Base-by-base conservation (phyloP, 2,797 vertebrate genomes). In the Sebastes iracundus region DNA sequence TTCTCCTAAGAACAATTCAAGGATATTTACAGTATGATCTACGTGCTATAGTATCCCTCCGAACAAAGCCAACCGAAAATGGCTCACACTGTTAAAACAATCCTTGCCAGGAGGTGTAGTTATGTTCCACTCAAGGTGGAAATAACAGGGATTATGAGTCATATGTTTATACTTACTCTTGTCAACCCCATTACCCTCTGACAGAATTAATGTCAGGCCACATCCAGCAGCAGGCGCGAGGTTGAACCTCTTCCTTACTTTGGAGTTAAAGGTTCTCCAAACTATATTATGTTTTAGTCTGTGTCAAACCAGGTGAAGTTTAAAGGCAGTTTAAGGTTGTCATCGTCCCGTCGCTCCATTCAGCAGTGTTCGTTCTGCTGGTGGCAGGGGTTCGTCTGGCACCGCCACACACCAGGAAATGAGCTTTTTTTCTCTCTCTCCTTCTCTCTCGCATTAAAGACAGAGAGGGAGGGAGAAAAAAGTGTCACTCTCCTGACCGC, bases 141-240 rank as follows among this genome's bases (percentile, higher is more conserved):
- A 94, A 93, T 93, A 94, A 91, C 90, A 89, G 67, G 72, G 86
- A 81, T 86, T 85, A 68, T 94, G 92, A 93, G 63, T 94, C 93
- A 93, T 84, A 35, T 92, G 90, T 95, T 94, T 94, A 92, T 88
- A 91, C 90, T 90, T 80, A 14, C 23, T 49, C 89, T 87, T 90
- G 93, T 93, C 88, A 86, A 77, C 84, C 90, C 75, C 49, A 66
- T 86, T 89, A 91, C 75, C 90, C 83, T 87, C 82, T 59, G 77
- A 80, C 64, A 89, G 90, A 89, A 93, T 90, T 89, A 86, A 93
- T 93, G 91, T 91, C 81, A 58, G 87, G 62, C 84, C 79, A 88
- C 87, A 77, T 87, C 86, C 90, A 88, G 84, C 86, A 52, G 74
- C 84, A 64, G 72, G 71, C 79, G 3, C 3, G 60, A 82, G 79